Percentiles rank a stretch among this genome's conserved stretches.
phyloP scores from a whole-genome alignment of 2,113 vertebrate genomes.

The mouse (Mus musculus) region GRCm39 chr6:49394001-49394500 shows the following conservation, averaged over 20 bases:
- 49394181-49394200: conserved; percentile 85
- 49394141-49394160: conserved; percentile 89
- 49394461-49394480: conserved; percentile 68
- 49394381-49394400: conserved; percentile 19
- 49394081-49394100: conserved; percentile 48
- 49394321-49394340: conserved; percentile 46
- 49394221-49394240: conserved; percentile 86
- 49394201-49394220: conserved; percentile 86
- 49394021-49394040: conserved; percentile 25
- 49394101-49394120: conserved; percentile 59
- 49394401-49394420: conserved; percentile 65
- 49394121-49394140: conserved; percentile 89
- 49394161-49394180: conserved; percentile 87
- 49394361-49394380: conserved; percentile 68
- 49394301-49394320: conserved; percentile 60
- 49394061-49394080: conserved; percentile 55
- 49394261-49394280: conserved; percentile 84
- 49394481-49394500: conserved; percentile 76
- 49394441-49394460: conserved; percentile 77
- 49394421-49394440: conserved; percentile 57
- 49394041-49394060: conserved; percentile 46
- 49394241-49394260: conserved; percentile 89
- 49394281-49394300: conserved; percentile 16
- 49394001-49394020: not conserved
- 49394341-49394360: conserved; percentile 73